Conservation (phyloP, 2,797 vertebrate genomes). For the Artibeus lituratus region DNA sequence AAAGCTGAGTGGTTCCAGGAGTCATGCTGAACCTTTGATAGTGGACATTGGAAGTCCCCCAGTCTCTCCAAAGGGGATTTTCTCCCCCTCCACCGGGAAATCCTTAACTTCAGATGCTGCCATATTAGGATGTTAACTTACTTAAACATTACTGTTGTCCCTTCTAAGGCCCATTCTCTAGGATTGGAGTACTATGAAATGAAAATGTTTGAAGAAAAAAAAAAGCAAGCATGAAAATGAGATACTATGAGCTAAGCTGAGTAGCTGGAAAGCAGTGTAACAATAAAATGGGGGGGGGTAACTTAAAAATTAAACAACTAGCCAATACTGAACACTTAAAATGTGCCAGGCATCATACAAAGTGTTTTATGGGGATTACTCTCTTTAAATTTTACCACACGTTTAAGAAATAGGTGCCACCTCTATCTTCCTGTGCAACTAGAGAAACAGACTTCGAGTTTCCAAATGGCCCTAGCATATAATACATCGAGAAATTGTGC, state of each 20-base stretch:
- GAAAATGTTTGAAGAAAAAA: background rate
- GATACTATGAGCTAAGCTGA: background rate
- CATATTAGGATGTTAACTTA: background rate
- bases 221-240: background rate
- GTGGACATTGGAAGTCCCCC: background rate
- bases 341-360: background rate
- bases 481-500: background rate
- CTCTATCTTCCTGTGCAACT: background rate
- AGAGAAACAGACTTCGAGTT: background rate
- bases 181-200: background rate
- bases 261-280: background rate
- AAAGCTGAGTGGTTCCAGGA: background rate
- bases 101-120: background rate
- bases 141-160: background rate
- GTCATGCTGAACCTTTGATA: background rate
- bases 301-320: background rate
- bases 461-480: background rate
- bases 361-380: background rate
- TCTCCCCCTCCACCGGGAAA: rapidly evolving
- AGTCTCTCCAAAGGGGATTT: background rate
- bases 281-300: background rate
- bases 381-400: background rate
- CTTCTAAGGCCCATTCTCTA: background rate
- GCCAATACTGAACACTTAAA: background rate
- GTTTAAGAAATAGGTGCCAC: background rate